phyloP scores from a whole-genome alignment of 1,140 invertebrate species.

The Pentalonia nigronervosa region DNA sequence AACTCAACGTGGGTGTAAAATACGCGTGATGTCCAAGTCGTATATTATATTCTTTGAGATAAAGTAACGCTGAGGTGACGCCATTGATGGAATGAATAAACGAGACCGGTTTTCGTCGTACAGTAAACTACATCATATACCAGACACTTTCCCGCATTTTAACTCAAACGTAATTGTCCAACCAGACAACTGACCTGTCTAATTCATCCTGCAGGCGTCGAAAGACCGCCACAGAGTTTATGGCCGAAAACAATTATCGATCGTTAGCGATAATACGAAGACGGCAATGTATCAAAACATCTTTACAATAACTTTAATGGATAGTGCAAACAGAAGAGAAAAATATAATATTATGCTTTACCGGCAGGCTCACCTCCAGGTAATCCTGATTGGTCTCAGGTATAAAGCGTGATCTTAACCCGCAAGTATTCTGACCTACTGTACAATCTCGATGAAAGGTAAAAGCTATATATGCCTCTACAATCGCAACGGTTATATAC shows the following conservation, averaged over 20 bases:
- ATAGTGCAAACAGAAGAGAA: slow-evolving; percentile 2
- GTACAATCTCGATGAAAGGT: neutral
- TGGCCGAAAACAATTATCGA: slow-evolving; percentile 9
- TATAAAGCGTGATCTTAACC: neutral
- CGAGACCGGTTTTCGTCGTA: neutral
- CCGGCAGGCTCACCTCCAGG: neutral
- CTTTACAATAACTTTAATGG: neutral
- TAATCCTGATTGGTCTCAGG: neutral
- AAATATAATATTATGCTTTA: neutral
- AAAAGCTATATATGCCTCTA: neutral
- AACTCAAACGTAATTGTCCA: neutral
- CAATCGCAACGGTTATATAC: neutral
- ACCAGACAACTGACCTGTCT: neutral
- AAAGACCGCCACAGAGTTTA: neutral
- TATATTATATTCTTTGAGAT: neutral
- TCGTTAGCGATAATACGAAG: neutral
- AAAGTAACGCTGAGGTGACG: neutral
- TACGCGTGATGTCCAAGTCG: neutral
- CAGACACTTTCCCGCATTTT: slow-evolving; percentile 2
- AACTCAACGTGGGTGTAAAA: neutral
- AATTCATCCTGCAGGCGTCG: neutral
- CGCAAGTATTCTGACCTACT: neutral
- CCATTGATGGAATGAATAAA: neutral
- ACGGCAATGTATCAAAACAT: neutral
- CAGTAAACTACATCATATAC: neutral